Conservation (phyloP, 2,888 invertebrate species). For the Andrena camellia region DNA sequence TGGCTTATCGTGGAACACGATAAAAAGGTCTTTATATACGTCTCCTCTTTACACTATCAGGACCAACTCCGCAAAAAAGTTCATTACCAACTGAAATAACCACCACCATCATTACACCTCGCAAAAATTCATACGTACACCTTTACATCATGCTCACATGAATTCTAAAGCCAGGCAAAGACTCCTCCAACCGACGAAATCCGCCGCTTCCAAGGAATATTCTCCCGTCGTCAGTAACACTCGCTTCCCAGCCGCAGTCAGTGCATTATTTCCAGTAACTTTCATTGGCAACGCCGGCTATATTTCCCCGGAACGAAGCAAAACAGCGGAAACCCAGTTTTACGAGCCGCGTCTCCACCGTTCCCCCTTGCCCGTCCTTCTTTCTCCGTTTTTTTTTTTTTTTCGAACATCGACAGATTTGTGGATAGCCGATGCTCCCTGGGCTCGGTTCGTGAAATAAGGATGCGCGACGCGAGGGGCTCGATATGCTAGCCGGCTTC, state of each 20-base stretch:
- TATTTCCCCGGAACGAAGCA: slow-evolving; percentile 26
- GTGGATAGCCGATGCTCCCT: slow-evolving; percentile 55
- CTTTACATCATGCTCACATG: not conserved
- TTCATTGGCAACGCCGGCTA: slow-evolving; percentile 50
- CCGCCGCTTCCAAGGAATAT: slow-evolving; percentile 1
- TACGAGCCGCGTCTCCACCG: slow-evolving; percentile 1
- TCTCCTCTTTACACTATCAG: no score
- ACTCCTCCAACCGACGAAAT: not conserved
- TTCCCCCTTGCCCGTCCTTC: not conserved
- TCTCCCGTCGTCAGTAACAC: slow-evolving; percentile 33
- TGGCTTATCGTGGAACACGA: no score
- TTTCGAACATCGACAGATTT: slow-evolving; percentile 61
- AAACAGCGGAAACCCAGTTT: slow-evolving; percentile 32
- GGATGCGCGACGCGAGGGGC: slow-evolving; percentile 62
- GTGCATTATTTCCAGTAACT: slow-evolving; percentile 56
- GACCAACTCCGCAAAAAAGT: no score
- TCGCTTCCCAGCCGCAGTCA: slow-evolving; percentile 1
- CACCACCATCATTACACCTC: no score
- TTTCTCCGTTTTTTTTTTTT: slow-evolving; percentile 5
- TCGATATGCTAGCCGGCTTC: slow-evolving; percentile 70
- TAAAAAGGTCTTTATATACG: no score
- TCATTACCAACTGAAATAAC: no score
- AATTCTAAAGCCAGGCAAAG: slow-evolving; percentile 5
- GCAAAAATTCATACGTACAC: no score
- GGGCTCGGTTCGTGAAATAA: slow-evolving; percentile 58